Evolutionary conservation across 2,888 invertebrate genomes (phyloP).

Genomic region (Tinea semifulvella): DNA sequence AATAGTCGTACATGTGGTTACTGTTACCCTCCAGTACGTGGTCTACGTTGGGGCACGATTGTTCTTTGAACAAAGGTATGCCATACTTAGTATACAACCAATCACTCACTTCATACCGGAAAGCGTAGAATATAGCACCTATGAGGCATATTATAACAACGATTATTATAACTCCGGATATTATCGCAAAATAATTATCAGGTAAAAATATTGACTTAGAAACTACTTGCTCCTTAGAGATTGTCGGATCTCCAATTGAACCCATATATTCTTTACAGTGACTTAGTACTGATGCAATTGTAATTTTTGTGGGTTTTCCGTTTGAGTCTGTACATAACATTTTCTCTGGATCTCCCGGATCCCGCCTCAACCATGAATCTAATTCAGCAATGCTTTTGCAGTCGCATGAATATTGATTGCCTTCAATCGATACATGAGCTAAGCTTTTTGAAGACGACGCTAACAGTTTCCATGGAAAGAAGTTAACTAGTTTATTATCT

Average conservation of each 20-base stretch:
- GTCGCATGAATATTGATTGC: conserved; percentile 86
- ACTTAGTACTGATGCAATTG: conserved; percentile 61
- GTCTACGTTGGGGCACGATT: conserved; percentile 65
- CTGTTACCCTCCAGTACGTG: conserved; percentile 73
- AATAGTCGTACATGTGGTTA: conserved; percentile 84
- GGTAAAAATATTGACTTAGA: conserved; percentile 71
- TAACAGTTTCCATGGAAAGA: conserved; percentile 76
- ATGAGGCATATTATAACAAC: conserved; percentile 74
- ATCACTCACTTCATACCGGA: conserved; percentile 78
- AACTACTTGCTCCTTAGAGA: conserved; percentile 58
- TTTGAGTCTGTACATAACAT: conserved; percentile 72
- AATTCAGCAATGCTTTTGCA: conserved; percentile 77
- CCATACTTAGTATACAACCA: conserved; percentile 85
- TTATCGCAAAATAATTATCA: conserved; percentile 77
- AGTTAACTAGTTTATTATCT: conserved; percentile 79
- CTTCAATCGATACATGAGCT: conserved; percentile 76
- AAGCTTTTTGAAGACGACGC: conserved; percentile 68
- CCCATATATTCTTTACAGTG: conserved; percentile 73
- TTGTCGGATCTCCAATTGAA: conserved; percentile 47
- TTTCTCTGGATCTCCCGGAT: conserved; percentile 73
- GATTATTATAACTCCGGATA: conserved; percentile 75
- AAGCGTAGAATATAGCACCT: conserved; percentile 76
- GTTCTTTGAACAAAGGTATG: conserved; percentile 78
- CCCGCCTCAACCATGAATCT: conserved; percentile 73
- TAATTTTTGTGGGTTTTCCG: conserved; percentile 59